Evolutionary conservation across 2,113 vertebrate species (phyloP).

Genomic region (Thamnaconus septentrionalis): DNA sequence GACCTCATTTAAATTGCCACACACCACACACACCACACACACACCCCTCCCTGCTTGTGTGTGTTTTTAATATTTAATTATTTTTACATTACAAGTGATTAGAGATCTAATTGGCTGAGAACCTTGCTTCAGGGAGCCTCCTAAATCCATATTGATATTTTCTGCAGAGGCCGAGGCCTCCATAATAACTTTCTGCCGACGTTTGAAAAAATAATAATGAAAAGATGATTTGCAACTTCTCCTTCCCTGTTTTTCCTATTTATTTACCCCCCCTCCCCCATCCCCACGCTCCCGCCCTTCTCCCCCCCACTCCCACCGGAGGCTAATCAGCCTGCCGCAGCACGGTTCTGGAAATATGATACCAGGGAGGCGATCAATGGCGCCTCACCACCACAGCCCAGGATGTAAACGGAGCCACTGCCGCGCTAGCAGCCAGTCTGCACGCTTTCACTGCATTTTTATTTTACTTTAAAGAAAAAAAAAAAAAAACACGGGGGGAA

Average conservation of each 20-base stretch:
- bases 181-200: conserved; percentile 40
- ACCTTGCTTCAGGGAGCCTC: conserved; percentile 69
- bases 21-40: neutral
- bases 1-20: conserved; percentile 53
- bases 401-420: conserved; percentile 22
- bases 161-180: conserved; percentile 40
- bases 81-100: conserved; percentile 73
- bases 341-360: conserved; percentile 41
- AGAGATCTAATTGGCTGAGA: conserved; percentile 75
- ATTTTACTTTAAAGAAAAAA: no score
- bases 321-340: conserved; percentile 49
- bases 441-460: no score
- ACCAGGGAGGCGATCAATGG: conserved; percentile 45
- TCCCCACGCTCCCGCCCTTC: no score
- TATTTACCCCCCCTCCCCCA: conserved; percentile 29
- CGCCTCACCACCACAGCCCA: conserved; percentile 10
- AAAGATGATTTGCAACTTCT: conserved; percentile 63
- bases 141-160: conserved; percentile 74
- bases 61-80: conserved; percentile 11
- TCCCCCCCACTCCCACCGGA: neutral
- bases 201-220: conserved; percentile 43
- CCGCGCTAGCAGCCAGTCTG: no score
- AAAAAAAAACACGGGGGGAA: no score
- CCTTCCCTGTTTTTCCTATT: conserved; percentile 29
- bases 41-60: conserved; percentile 17